Percentiles rank a stretch among this genome's conserved stretches.
Evolutionary conservation across 2,888 invertebrate genomes (phyloP).

Genomic region (Cylloceria caligata): DNA sequence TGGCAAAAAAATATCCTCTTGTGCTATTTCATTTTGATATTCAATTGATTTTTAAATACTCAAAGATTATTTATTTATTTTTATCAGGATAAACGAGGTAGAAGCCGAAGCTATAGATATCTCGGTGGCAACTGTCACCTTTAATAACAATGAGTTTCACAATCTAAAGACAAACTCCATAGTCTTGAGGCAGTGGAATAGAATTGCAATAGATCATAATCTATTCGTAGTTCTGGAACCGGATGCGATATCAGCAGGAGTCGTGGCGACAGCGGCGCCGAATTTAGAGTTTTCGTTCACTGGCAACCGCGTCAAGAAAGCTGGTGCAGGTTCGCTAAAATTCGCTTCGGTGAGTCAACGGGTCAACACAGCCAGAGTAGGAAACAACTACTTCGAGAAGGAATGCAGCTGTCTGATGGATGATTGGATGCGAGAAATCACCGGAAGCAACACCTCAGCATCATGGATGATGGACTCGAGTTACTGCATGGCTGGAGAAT

Average conservation of each 20-base stretch:
- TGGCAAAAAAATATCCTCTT: constrained; percentile 69
- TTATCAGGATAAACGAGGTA: constrained; percentile 88
- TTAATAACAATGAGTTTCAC: constrained; percentile 88
- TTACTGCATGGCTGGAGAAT: constrained; percentile 87
- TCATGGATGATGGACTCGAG: constrained; percentile 86
- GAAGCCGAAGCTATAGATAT: constrained; percentile 88
- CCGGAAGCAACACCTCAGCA: constrained; percentile 85
- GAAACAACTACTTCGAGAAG: constrained; percentile 88
- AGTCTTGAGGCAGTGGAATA: constrained; percentile 88
- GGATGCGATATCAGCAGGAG: constrained; percentile 86
- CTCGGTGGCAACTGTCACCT: constrained; percentile 87
- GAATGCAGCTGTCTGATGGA: constrained; percentile 88
- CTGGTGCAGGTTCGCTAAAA: constrained; percentile 86
- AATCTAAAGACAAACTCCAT: constrained; percentile 87
- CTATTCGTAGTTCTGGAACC: constrained; percentile 87
- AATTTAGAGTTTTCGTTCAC: constrained; percentile 85
- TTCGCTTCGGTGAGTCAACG: constrained; percentile 86
- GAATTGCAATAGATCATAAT: constrained; percentile 88
- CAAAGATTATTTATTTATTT: not conserved
- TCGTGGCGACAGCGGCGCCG: constrained; percentile 82
- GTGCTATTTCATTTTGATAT: not conserved
- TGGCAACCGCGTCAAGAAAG: constrained; percentile 87
- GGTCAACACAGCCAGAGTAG: constrained; percentile 85
- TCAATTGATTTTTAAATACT: not conserved
- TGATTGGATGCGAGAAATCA: constrained; percentile 86